Conservation (phyloP, 2,888 invertebrate genomes). For the Sphaeridia pumilis region DNA sequence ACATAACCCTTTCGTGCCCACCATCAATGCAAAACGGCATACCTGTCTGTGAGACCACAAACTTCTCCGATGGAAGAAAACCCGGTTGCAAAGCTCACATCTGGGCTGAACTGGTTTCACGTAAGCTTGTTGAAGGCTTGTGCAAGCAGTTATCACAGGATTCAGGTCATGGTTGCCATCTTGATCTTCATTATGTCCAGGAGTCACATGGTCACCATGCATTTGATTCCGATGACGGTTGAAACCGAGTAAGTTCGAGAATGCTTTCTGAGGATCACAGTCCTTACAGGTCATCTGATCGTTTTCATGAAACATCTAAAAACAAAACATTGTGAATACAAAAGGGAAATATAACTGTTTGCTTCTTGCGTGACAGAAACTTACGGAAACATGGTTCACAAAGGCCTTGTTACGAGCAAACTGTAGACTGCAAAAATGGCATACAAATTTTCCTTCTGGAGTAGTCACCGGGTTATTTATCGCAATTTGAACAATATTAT, state of each 20-base stretch:
- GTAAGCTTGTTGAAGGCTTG: slow-evolving; percentile 10
- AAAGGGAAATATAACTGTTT: too few species aligned
- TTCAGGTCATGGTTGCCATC: background rate
- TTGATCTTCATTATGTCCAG: background rate
- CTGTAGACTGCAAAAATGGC: slow-evolving; percentile 10
- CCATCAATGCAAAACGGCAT: too few species aligned
- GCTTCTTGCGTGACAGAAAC: background rate
- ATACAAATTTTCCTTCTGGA: slow-evolving; percentile 10
- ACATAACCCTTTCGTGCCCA: too few species aligned
- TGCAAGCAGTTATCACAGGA: slow-evolving; percentile 10
- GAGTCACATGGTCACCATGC: background rate
- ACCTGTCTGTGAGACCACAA: slow-evolving; percentile 16
- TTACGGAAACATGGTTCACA: slow-evolving; percentile 13
- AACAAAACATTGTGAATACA: too few species aligned
- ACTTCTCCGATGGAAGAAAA: slow-evolving; percentile 12
- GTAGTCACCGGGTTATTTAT: slow-evolving; percentile 12
- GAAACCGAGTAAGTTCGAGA: too few species aligned
- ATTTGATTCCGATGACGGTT: background rate
- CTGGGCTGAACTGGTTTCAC: slow-evolving; percentile 12
- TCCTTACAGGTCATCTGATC: too few species aligned
- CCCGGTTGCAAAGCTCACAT: slow-evolving; percentile 13
- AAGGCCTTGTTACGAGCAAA: slow-evolving; percentile 11
- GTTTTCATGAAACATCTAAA: too few species aligned
- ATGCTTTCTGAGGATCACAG: too few species aligned
- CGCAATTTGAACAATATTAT: slow-evolving; percentile 6